Base-by-base conservation (phyloP, 2,797 vertebrate genomes). In the Poecilia picta region DNA sequence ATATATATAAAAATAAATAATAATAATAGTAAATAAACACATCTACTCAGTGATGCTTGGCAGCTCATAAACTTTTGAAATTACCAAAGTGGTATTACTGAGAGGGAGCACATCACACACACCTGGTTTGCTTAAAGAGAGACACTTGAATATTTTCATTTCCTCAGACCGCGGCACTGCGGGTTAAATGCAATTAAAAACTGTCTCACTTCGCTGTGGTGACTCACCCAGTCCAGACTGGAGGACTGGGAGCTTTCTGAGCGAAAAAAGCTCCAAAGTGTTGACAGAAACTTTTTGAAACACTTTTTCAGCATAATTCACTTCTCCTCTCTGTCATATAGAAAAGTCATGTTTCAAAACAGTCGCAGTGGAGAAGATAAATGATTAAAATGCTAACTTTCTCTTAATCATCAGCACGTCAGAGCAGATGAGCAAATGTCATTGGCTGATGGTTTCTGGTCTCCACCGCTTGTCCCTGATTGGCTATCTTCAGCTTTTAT, bases 51-150 rank as follows among this genome's bases (percentile, higher is more conserved):
- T 80, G 82, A 89, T 84, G 81, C 51, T 51, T 80, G 85, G 87
- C 80, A 89, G 88, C 85, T 76, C 74, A 81, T 46, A 84, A 74
- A 77, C 77, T 79, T 88, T 75, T 76, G 74, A 91, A 88, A 87
- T 85, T 55, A 88, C 75, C 74, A 28, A 75, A 83, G 79, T 71
- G 76, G 39, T 46, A 74, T 85, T 76, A 78, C 36, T 46, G 64
- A 76, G 73, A 77, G 76, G 71, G 72, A 83, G 80, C 77, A 78
- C 79, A 84, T 88, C 76, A 85, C 66, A 55, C 5, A 43, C 2
- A 78, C 16, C n/a, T 39, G 59, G 57, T 80, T 73, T 25, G 47
- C 46, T 74, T 59, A 72, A 64, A 76, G 31, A 28, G 33, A 46
- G n/a, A 31, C 45, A 43, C 46, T 55, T 33, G 1, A 64, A 33